Evolutionary conservation across 2,888 invertebrate species (phyloP), one percentile per base, ranked within the genome.

Genomic region (Kuschelorhynchus macadamiae): DNA sequence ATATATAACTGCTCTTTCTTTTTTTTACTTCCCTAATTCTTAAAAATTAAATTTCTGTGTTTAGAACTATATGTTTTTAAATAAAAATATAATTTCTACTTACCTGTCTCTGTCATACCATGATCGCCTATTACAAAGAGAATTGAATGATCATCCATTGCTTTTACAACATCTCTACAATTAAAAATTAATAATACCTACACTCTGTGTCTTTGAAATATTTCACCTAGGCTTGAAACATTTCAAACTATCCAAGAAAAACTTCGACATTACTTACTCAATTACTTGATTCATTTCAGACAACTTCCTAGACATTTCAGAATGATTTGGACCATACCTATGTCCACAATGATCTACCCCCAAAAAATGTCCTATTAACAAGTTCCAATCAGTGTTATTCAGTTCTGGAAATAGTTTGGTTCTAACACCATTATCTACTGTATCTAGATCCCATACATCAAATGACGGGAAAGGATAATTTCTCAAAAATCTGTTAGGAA

Each of bases 321-420:
- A 88, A 85, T 98, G 98, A 42, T 66, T 71, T 11, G 72, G 72
- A 3, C 71, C 71, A 64, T 71, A 70, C 72, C 94, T 90, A 83
- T 99, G 99, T 0, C 99, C 99, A 77, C 97, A 97, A 83, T 99
- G 99, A 85, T 99, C 99, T 5, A 99, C 94, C 0, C 99, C 99
- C 50, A 99, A 87, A 79, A 96, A 95, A 83, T 99, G 99, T 0
- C 94, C 96, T 57, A 99, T 89, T 1, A 98, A 82, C 0, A 99
- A 85, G 77, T 92, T 89, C 96, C 96, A 98, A 80, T 97, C 95
- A 36, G 86, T 84, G 52, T 77, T 78, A 46, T 77, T 69, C 20
- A 92, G 77, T 81, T 91, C 90, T 4, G 85, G 81, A 64, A 85
- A 85, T 47, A 92, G 81, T 77, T 89, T 85, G 25, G 84, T 80